A percentile compares a stretch with the other conserved stretches of the same genome.
These are phyloP conservation scores for Ophiodon elongatus DNA, from an alignment of 2,113 vertebrate genomes.

Conservation along the genomic window DNA sequence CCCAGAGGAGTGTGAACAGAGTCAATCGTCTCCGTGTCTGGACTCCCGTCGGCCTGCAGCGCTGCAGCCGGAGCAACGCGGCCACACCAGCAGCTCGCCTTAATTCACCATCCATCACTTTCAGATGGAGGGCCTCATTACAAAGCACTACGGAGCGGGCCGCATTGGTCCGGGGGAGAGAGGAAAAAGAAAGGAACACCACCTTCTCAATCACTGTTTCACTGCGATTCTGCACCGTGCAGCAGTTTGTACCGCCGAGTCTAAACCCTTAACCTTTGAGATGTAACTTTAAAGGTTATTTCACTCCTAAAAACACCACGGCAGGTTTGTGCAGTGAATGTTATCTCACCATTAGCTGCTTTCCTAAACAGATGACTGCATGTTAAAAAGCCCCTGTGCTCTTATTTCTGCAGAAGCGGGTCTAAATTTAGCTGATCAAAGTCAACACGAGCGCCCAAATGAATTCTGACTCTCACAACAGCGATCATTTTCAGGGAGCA, in stretches of 20 bases:
- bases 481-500: constrained; percentile 51
- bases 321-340: background rate
- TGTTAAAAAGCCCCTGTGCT: constrained; percentile 1
- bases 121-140: constrained; percentile 67
- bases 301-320: background rate
- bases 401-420: background rate
- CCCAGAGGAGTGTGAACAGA: constrained; percentile 52
- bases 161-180: constrained; percentile 41
- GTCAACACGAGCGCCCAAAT: constrained; percentile 2
- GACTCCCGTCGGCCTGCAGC: constrained; percentile 49
- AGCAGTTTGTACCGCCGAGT: constrained; percentile 53
- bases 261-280: constrained; percentile 44
- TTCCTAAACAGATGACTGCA: constrained; percentile 5
- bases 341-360: background rate
- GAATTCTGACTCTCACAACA: constrained; percentile 31
- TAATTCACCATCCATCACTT: constrained; percentile 78
- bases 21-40: constrained; percentile 55
- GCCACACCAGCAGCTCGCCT: constrained; percentile 55
- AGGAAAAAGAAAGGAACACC: constrained; percentile 7
- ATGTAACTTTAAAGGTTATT: background rate
- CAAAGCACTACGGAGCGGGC: constrained; percentile 50
- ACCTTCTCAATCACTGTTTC: constrained; percentile 64
- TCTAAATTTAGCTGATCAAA: constrained; percentile 42
- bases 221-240: constrained; percentile 48
- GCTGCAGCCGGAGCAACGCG: constrained; percentile 47